Evolutionary conservation across 1,140 invertebrate genomes (phyloP).

Genomic region (Macrobrachium nipponense): DNA sequence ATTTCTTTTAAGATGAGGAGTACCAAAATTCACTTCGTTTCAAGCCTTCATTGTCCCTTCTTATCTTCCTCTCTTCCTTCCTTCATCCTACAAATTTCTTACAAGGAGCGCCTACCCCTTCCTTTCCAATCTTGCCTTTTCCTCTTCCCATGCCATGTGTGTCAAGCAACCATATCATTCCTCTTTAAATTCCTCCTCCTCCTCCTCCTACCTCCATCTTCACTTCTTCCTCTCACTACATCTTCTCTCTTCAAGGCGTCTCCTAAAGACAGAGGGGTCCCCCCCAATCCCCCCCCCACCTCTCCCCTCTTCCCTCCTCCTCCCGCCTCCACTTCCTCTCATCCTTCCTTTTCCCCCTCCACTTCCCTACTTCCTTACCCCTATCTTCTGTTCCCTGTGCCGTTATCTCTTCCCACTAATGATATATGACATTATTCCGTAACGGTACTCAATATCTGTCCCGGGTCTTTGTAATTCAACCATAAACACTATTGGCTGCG

Average conservation of each 20-base stretch:
- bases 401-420: slow-evolving; percentile 16
- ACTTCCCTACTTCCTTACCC: background rate
- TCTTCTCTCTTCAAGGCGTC: background rate
- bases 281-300: too few relatives aligned
- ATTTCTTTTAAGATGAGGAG: too few relatives aligned
- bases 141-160: background rate
- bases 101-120: too few relatives aligned
- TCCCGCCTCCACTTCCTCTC: background rate
- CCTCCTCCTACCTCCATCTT: background rate
- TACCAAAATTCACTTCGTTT: too few relatives aligned
- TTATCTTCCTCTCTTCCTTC: too few relatives aligned
- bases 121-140: background rate
- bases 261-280: too few relatives aligned
- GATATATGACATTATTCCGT: slow-evolving; percentile 23
- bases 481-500: slow-evolving; percentile 13
- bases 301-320: background rate
- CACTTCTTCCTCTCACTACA: background rate
- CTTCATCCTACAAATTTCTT: too few relatives aligned
- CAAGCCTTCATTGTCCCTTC: too few relatives aligned
- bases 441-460: slow-evolving; percentile 14
- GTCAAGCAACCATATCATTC: too few relatives aligned
- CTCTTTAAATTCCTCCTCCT: too few relatives aligned
- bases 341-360: background rate
- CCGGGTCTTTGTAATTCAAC: slow-evolving; percentile 18
- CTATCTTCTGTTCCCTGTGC: background rate